Conservation (phyloP, 2,888 invertebrate genomes). For the Eupithecia subfuscata region DNA sequence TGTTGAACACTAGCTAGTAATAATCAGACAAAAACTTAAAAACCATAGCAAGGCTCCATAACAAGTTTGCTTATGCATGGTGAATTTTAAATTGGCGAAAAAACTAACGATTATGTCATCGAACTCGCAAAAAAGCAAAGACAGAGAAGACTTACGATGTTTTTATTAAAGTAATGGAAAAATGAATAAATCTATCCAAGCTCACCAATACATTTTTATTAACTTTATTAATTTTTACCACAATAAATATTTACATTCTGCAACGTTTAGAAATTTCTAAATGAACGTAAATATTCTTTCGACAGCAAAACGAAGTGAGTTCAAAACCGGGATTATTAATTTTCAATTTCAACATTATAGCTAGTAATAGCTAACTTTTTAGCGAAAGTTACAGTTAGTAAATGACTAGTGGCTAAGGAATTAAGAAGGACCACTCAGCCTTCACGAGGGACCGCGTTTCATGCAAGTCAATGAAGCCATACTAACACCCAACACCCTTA, state of each 20-base stretch:
- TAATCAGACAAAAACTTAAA: not conserved
- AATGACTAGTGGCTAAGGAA: conserved; percentile 22
- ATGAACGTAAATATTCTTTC: not conserved
- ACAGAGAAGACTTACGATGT: not conserved
- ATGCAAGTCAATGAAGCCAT: conserved; percentile 9
- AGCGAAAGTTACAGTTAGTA: not conserved
- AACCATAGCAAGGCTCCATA: not conserved
- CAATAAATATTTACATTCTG: not conserved
- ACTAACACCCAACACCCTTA: not conserved
- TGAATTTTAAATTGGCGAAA: conserved; percentile 13
- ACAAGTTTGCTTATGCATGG: conserved; percentile 12
- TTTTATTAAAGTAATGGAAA: not conserved
- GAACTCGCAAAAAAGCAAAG: conserved; percentile 3
- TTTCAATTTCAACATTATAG: not conserved
- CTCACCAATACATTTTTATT: not conserved
- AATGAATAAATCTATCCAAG: not conserved
- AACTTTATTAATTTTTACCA: not conserved
- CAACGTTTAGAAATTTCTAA: not conserved
- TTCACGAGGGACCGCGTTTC: not conserved
- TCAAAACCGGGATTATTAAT: not conserved
- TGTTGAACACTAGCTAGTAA: not conserved
- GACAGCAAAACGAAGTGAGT: not conserved
- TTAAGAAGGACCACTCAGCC: conserved; percentile 19
- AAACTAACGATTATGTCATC: conserved; percentile 14
- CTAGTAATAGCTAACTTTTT: not conserved